Percentiles rank a stretch among this genome's conserved stretches.
phyloP scores from a whole-genome alignment of 2,888 invertebrate genomes.

The Poecilobothrus nobilitatus region DNA sequence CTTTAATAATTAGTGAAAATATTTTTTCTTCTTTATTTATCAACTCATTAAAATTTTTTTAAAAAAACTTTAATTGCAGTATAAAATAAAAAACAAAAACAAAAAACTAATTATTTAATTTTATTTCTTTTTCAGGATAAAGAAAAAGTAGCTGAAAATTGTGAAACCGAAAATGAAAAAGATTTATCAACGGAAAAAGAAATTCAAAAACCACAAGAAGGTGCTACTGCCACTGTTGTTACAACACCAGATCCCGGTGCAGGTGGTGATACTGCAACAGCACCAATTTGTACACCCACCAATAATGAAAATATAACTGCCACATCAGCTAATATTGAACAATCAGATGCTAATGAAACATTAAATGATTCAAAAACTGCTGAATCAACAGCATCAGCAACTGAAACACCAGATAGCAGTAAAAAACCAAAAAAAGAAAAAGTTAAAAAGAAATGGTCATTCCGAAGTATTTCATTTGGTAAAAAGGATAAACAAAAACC shows the following conservation, averaged over 20 bases:
- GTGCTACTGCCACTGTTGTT: slow-evolving; percentile 23
- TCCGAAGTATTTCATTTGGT: slow-evolving; percentile 78
- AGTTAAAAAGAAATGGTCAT: slow-evolving; percentile 83
- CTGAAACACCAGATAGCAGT: slow-evolving; percentile 36
- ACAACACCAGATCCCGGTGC: slow-evolving; percentile 24
- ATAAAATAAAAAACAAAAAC: too few species aligned
- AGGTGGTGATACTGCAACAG: slow-evolving; percentile 22
- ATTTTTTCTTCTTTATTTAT: too few species aligned
- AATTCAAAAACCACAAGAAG: slow-evolving; percentile 27
- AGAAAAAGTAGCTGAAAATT: slow-evolving; percentile 50
- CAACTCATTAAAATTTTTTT: too few species aligned
- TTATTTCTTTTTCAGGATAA: slow-evolving; percentile 47
- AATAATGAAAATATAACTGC: slow-evolving; percentile 45
- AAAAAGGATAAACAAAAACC: slow-evolving; percentile 82
- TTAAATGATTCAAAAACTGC: slow-evolving; percentile 24
- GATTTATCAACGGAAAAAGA: slow-evolving; percentile 60
- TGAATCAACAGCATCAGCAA: slow-evolving; percentile 21
- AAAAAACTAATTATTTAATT: neutral
- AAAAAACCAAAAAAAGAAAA: slow-evolving; percentile 61
- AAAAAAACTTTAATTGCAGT: too few species aligned
- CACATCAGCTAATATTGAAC: slow-evolving; percentile 29
- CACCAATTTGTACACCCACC: slow-evolving; percentile 33
- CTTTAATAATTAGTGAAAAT: too few species aligned
- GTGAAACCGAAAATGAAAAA: slow-evolving; percentile 57
- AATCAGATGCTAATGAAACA: slow-evolving; percentile 46